Percentiles rank a stretch among this genome's conserved stretches.
phyloP scores from a whole-genome alignment of 64 coral and sea anemone genomes.

The Montipora foliosa region DNA sequence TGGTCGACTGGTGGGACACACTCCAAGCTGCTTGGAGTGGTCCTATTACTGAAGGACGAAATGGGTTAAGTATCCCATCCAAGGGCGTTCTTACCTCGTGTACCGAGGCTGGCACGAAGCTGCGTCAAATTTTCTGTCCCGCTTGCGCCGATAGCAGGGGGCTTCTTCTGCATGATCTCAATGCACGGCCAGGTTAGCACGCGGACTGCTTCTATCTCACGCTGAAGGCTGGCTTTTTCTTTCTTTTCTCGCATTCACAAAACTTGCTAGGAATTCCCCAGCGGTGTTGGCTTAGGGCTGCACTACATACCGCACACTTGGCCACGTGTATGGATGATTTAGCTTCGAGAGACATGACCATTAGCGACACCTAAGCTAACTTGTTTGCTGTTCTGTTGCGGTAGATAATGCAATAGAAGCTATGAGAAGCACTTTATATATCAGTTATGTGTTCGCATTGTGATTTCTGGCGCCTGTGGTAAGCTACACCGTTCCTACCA shows the following conservation, averaged over 20 bases:
- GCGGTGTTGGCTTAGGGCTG: not conserved
- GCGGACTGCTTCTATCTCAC: not conserved
- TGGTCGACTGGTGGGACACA: not conserved
- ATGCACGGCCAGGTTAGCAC: not conserved
- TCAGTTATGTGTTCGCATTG: too few species aligned
- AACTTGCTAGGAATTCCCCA: slow-evolving; percentile 12
- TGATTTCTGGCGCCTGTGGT: too few species aligned
- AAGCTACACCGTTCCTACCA: too few species aligned
- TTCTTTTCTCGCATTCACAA: not conserved
- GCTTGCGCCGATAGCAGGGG: too few species aligned
- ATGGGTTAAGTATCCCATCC: not conserved
- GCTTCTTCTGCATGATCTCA: not conserved
- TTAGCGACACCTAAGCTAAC: too few species aligned
- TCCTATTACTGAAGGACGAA: not conserved
- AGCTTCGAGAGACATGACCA: not conserved
- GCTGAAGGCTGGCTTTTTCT: not conserved
- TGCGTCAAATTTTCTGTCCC: not conserved
- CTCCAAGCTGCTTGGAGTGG: not conserved
- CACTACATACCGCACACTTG: not conserved
- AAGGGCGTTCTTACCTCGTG: not conserved
- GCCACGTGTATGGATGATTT: not conserved
- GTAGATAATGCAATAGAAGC: too few species aligned
- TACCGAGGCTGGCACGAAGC: not conserved
- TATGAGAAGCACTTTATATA: too few species aligned
- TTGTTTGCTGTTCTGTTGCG: too few species aligned